Base-by-base conservation (phyloP, 1,140 invertebrate genomes). In the Panonychus citri region DNA sequence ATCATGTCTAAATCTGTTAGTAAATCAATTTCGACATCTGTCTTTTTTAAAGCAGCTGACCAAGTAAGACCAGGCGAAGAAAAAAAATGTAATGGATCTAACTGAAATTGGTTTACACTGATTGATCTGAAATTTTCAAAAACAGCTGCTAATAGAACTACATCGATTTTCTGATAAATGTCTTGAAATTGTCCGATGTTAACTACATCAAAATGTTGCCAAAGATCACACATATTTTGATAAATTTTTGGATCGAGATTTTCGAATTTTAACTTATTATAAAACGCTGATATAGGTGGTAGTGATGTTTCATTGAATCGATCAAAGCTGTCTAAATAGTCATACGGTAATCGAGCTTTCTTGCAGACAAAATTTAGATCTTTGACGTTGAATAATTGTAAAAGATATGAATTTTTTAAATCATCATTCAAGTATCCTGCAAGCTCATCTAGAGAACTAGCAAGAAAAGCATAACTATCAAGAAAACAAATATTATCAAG, bases 1-100 rank as follows among this genome's bases (percentile, higher is more conserved):
- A 26, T 17, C 39, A 59, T 19, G 43, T 21, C 30, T 50, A n/a
- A 53, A 42, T 57, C n/a, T 12, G 34, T 54, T 24, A 53, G 28
- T 27, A 42, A 46, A 34, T 42, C 21, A 34, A 4, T 40, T 10
- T 10, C n/a, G 10, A 12, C n/a, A 10, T 40, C n/a, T 40, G 39
- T 40, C 39, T 12, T 40, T 40, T 12, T 10, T 12, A 40, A n/a
- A 40, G 39, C 39, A 12, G 39, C 39, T 12, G 10, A 10, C 39
- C 10, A 40, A 40, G 39, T 12, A 40, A 40, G 39, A 12, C n/a
- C 10, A 12, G 39, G 10, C 39, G n/a, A 40, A 10, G 39, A 40
- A 40, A 40, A 40, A 40, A 12, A 40, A 40, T 40, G 39, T n/a
- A 40, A 12, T 40, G 39, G 39, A n/a, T 40, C 39, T 40, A 40